These are phyloP conservation scores for Gadopsis bispinosus DNA, from an alignment of 2,797 vertebrate genomes.

Conservation along the genomic window DNA sequence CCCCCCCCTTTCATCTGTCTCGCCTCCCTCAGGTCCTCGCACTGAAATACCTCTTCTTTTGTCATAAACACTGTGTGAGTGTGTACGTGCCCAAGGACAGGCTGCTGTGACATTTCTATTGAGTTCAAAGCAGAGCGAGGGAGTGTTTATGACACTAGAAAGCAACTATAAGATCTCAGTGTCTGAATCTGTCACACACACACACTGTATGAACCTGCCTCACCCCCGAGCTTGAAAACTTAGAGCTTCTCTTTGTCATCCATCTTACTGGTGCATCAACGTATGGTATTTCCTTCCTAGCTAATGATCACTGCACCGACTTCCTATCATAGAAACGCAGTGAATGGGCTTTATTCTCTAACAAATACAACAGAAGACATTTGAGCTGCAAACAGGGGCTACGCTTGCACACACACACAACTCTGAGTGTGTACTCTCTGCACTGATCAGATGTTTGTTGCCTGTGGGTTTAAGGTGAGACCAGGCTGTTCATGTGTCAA, in stretches of 20 bases:
- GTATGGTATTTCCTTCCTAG: conserved; percentile 61
- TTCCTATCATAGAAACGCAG: conserved; percentile 61
- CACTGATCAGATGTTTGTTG: conserved; percentile 26
- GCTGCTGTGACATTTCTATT: conserved; percentile 63
- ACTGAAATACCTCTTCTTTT: conserved; percentile 64
- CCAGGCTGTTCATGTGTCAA: conserved; percentile 46
- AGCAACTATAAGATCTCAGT: conserved; percentile 58
- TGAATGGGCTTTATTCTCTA: conserved; percentile 38
- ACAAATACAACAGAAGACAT: conserved; percentile 55
- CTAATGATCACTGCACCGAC: conserved; percentile 62
- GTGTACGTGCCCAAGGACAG: conserved; percentile 7
- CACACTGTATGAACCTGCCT: conserved; percentile 37
- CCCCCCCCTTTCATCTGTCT: conserved; percentile 50
- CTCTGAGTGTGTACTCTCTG: conserved; percentile 12
- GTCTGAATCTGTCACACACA: conserved; percentile 48
- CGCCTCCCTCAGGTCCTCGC: conserved; percentile 75
- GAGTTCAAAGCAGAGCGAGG: conserved; percentile 64
- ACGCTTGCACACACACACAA: conserved; percentile 30
- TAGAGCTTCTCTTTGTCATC: conserved; percentile 73
- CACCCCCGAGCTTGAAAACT: conserved; percentile 73
- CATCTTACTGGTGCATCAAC: conserved; percentile 36
- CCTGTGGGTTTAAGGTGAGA: conserved; percentile 56
- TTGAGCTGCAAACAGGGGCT: conserved; percentile 42
- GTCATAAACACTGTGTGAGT: conserved; percentile 58
- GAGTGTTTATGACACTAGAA: conserved; percentile 67